Percentiles rank a stretch among this genome's conserved stretches.
Evolutionary conservation across 2,888 invertebrate species (phyloP).

Genomic region (Synanthedon myopaeformis): DNA sequence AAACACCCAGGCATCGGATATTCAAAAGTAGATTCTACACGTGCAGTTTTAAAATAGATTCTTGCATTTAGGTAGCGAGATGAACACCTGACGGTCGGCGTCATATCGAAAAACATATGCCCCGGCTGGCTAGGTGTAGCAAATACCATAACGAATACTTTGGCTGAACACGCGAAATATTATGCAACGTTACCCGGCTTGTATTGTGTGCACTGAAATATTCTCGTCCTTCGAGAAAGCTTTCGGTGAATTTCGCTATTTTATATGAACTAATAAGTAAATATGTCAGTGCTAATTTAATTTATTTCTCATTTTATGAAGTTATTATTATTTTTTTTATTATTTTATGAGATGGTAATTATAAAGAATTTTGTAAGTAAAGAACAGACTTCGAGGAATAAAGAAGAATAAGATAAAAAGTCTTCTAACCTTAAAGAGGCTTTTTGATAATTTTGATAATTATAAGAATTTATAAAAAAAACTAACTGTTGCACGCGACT

Average conservation of each 20-base stretch:
- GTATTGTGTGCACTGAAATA: slow-evolving; percentile 55
- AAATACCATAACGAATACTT: slow-evolving; percentile 70
- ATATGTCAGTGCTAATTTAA: not conserved
- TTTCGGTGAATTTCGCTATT: slow-evolving; percentile 30
- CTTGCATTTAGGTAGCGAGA: slow-evolving; percentile 32
- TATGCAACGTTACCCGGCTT: slow-evolving; percentile 61
- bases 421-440: too few species aligned
- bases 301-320: too few species aligned
- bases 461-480: too few species aligned
- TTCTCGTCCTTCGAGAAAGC: slow-evolving; percentile 44
- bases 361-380: too few species aligned
- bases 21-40: slow-evolving; percentile 29
- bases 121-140: slow-evolving; percentile 66
- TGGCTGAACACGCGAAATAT: slow-evolving; percentile 64
- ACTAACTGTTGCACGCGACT: too few species aligned
- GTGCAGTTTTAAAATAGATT: slow-evolving; percentile 28
- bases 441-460: too few species aligned
- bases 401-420: too few species aligned
- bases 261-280: slow-evolving; percentile 5
- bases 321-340: too few species aligned
- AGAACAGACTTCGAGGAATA: too few species aligned
- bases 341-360: too few species aligned
- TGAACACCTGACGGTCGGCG: slow-evolving; percentile 69
- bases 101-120: slow-evolving; percentile 68
- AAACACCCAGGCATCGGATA: slow-evolving; percentile 19